A percentile compares a stretch with the other conserved stretches of the same genome.
Evolutionary conservation across 2,797 vertebrate species (phyloP).

Genomic region (Lindbergichthys nudifrons): DNA sequence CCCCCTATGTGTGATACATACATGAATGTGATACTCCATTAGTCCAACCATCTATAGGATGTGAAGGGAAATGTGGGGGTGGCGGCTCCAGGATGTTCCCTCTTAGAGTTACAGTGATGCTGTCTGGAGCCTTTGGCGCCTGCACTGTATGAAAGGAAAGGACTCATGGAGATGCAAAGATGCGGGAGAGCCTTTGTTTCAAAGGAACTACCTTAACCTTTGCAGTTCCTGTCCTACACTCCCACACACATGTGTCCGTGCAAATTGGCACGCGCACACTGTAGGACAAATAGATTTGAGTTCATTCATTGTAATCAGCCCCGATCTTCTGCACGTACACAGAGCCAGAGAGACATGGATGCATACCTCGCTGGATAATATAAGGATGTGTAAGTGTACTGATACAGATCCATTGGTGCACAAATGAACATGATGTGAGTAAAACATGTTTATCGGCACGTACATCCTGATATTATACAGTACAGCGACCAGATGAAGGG

Average conservation of each 20-base stretch:
- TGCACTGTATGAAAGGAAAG: conserved; percentile 74
- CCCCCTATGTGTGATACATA: not conserved
- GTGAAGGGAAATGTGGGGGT: conserved; percentile 59
- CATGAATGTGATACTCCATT: conserved; percentile 24
- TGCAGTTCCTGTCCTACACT: conserved; percentile 77
- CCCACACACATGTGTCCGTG: conserved; percentile 61
- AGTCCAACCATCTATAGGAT: conserved; percentile 48
- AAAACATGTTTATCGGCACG: conserved; percentile 6
- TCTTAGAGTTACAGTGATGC: conserved; percentile 72
- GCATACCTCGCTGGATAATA: conserved; percentile 44
- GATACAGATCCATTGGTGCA: conserved; percentile 22
- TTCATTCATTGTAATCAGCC: conserved; percentile 63
- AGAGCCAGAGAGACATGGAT: conserved; percentile 42
- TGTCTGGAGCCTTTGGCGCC: conserved; percentile 63
- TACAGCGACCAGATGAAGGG: not conserved
- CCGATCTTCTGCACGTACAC: conserved; percentile 69
- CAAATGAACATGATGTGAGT: conserved; percentile 9
- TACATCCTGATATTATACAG: not conserved
- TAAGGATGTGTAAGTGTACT: conserved; percentile 9
- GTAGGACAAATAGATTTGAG: conserved; percentile 47
- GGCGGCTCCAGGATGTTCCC: conserved; percentile 76
- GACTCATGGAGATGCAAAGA: conserved; percentile 54
- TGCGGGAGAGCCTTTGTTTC: conserved; percentile 77
- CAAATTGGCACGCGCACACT: conserved; percentile 64
- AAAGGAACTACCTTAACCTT: conserved; percentile 77